Conservation (phyloP, 2,113 vertebrate genomes). For the Strix uralensis region DNA sequence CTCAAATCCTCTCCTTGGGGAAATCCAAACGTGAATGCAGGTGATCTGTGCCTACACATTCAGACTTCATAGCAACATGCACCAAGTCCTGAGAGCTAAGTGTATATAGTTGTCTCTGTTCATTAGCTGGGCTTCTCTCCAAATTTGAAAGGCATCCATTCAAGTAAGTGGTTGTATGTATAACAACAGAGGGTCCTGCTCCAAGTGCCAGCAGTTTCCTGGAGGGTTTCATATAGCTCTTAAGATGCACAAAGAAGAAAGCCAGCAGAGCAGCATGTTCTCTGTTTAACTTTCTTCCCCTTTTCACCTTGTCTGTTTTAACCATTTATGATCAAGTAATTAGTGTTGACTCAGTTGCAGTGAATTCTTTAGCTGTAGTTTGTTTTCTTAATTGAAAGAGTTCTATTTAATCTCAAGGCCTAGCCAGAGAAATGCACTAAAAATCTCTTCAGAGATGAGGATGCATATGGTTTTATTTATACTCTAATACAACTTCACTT, state of each 20-base stretch:
- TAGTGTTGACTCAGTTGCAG: not conserved
- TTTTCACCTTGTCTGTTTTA: not conserved
- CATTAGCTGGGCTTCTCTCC: not conserved
- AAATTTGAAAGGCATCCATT: not conserved
- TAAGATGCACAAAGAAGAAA: not conserved
- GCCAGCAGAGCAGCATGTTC: not conserved
- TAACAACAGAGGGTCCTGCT: not conserved
- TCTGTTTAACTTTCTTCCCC: not conserved
- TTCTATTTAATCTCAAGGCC: not conserved
- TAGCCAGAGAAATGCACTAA: not conserved
- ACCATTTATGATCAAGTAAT: not conserved
- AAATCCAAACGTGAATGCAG: not conserved
- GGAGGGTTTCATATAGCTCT: not conserved
- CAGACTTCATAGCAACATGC: not conserved
- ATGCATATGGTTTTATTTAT: conserved; percentile 40
- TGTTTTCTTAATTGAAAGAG: not conserved
- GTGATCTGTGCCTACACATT: not conserved
- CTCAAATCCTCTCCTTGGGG: not conserved
- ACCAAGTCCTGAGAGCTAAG: not conserved
- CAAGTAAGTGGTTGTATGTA: not conserved
- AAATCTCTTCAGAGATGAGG: not conserved
- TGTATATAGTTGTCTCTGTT: not conserved
- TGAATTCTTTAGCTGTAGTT: not conserved
- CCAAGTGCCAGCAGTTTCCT: not conserved
- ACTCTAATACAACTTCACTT: conserved; percentile 29